These are phyloP conservation scores for Heliconius hewitsoni DNA, from an alignment of 1,140 invertebrate species.

Conservation along the genomic window DNA sequence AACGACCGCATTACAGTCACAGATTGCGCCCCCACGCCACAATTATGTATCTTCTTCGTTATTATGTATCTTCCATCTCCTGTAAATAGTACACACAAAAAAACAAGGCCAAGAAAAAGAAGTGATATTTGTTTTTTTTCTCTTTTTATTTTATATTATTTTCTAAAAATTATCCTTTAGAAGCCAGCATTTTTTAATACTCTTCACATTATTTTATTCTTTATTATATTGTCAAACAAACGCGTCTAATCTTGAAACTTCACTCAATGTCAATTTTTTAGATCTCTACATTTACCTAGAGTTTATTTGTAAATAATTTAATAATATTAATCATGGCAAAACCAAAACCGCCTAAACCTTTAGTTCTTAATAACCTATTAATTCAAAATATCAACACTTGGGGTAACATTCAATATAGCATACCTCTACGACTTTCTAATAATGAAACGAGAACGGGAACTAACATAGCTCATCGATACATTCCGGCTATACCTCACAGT, in stretches of 20 bases:
- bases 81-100: no score
- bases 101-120: no score
- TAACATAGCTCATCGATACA: constrained; percentile 64
- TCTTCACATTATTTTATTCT: no score
- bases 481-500: constrained; percentile 65
- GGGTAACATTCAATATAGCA: constrained; percentile 77
- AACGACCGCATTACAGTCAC: no score
- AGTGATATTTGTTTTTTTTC: no score
- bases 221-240: not conserved
- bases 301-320: constrained; percentile 34
- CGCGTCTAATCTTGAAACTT: not conserved
- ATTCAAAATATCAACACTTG: constrained; percentile 74
- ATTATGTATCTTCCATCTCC: not conserved
- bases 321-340: constrained; percentile 34
- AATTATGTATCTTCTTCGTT: no score
- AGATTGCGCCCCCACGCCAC: no score
- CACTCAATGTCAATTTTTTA: constrained; percentile 20
- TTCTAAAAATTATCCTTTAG: no score
- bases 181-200: no score
- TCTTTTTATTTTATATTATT: no score
- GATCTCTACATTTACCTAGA: constrained; percentile 35
- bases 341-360: constrained; percentile 46
- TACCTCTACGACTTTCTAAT: constrained; percentile 65
- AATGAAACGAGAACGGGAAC: constrained; percentile 70
- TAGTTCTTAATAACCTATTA: constrained; percentile 62